Percentiles rank a stretch among this genome's conserved stretches.
Conservation (phyloP, 2,113 vertebrate genomes). For the Camelus dromedarius region DNA sequence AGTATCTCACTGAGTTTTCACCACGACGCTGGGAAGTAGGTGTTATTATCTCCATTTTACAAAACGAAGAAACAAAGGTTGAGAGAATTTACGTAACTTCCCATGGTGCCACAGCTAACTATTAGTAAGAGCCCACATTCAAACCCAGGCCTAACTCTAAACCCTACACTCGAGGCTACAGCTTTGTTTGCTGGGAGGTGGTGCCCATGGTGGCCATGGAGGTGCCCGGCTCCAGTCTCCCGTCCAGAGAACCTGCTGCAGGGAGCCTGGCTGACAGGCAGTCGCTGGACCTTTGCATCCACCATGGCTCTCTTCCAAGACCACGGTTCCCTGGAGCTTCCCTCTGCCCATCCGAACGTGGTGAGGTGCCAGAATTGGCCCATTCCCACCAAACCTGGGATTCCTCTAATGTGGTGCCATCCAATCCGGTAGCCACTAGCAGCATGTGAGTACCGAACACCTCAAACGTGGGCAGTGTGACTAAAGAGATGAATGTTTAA, state of each 20-base stretch:
- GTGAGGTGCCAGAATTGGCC: background rate
- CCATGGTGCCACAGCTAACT: background rate
- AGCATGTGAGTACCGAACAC: background rate
- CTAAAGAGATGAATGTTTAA: background rate
- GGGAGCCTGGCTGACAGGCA: background rate
- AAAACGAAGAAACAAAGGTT: background rate
- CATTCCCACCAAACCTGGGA: background rate
- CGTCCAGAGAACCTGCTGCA: background rate
- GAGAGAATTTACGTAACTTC: background rate
- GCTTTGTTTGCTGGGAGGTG: background rate
- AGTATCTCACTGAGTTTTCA: background rate
- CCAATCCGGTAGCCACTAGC: background rate
- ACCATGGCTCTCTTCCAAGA: background rate
- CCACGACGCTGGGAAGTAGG: background rate
- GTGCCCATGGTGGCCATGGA: background rate
- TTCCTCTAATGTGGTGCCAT: background rate
- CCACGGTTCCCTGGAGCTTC: background rate
- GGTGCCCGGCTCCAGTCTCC: fast-evolving
- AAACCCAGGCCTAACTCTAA: background rate
- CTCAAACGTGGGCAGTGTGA: background rate
- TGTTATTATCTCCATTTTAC: background rate
- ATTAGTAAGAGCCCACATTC: background rate
- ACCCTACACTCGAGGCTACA: background rate
- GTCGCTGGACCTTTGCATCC: background rate
- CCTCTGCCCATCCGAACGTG: background rate